phyloP scores from a whole-genome alignment of 2,888 invertebrate genomes.

The Chrysolina haemoptera region DNA sequence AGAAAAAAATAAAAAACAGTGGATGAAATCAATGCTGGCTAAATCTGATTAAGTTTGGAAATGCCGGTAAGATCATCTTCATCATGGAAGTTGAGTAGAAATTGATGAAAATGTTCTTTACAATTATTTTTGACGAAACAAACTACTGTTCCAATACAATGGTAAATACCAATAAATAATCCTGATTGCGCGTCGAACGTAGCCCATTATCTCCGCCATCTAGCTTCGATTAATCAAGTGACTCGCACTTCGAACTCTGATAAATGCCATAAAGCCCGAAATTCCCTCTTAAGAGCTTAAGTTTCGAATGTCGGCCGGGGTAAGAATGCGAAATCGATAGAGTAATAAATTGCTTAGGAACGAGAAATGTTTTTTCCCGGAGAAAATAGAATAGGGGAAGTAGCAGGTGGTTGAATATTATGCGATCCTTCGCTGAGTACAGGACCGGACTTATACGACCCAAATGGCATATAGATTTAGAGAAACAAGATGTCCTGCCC shows the following conservation, averaged over 20 bases:
- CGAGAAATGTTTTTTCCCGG: constrained; percentile 22
- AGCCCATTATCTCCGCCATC: neutral
- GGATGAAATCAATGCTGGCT: no score
- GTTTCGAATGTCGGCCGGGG: constrained; percentile 9
- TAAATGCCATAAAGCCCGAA: neutral
- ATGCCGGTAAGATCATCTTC: no score
- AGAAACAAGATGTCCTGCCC: no score
- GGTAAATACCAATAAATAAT: neutral
- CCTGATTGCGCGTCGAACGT: neutral
- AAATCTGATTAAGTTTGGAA: no score
- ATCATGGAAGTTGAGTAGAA: no score
- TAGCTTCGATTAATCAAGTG: constrained; percentile 3
- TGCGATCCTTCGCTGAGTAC: neutral
- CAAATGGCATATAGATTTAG: neutral
- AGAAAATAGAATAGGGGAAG: constrained; percentile 18
- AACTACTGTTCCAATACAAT: neutral
- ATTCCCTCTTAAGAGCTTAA: neutral
- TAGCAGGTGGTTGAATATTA: constrained; percentile 34
- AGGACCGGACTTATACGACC: neutral
- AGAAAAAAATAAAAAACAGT: no score
- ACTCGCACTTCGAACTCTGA: neutral
- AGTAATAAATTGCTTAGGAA: constrained; percentile 27
- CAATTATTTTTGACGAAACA: neutral
- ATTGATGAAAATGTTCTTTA: no score
- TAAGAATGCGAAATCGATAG: constrained; percentile 28